Evolutionary conservation across 2,113 vertebrate genomes (phyloP).

Genomic region (Narcine bancroftii): DNA sequence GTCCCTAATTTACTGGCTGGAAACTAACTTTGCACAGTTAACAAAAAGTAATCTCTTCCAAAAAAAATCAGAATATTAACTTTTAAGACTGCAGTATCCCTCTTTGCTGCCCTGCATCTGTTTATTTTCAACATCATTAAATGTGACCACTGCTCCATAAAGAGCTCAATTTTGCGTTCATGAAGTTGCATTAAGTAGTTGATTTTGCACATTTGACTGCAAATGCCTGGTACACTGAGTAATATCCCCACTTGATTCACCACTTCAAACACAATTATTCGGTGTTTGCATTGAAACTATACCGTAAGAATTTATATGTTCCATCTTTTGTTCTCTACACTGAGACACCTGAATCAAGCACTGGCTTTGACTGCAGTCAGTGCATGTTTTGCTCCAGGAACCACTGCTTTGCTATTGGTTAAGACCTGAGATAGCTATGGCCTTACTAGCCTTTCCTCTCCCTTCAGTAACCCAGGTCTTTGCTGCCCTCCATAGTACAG

Average conservation of each 20-base stretch:
- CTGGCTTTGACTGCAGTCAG: background rate
- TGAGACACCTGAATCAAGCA: background rate
- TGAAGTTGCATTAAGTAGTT: background rate
- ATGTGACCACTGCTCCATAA: background rate
- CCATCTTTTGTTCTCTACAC: background rate
- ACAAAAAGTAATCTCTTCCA: slow-evolving; percentile 34
- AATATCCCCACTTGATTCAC: background rate
- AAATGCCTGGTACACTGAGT: background rate
- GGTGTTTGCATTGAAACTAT: background rate
- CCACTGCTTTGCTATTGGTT: background rate
- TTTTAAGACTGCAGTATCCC: slow-evolving; percentile 30
- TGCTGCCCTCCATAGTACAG: background rate
- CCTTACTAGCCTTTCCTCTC: background rate
- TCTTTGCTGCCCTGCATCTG: slow-evolving; percentile 6
- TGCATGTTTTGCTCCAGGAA: background rate
- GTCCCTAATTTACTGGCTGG: slow-evolving; percentile 43
- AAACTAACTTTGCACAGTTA: slow-evolving; percentile 47
- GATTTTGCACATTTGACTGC: background rate
- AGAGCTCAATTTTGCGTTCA: slow-evolving; percentile 2
- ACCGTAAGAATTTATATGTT: background rate
- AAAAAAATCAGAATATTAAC: background rate
- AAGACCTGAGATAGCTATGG: background rate
- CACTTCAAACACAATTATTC: background rate
- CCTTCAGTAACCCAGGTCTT: background rate
- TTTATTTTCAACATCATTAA: background rate